Base-by-base conservation (phyloP, 2,113 vertebrate species). In the Romanogobio albipinnatus region DNA sequence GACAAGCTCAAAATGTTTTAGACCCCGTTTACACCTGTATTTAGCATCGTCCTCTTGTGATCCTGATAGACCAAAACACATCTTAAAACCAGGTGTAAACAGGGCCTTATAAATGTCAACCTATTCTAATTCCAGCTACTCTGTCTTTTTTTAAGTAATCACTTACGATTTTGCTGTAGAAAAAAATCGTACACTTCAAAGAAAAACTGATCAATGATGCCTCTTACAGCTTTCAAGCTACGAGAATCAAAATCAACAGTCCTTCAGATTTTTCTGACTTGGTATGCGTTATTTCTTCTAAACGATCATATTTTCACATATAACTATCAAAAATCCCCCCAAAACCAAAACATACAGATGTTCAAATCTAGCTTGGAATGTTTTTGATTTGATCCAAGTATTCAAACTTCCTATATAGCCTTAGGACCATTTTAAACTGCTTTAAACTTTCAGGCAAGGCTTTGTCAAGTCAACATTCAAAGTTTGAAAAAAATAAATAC, bases 131-230 rank as follows among this genome's bases (percentile, higher is more conserved):
- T 64, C 1, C 6, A 62, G 24, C 0, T 62, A 5, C 59, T 5
- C n/a, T 11, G 10, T 29, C 11, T 64, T 29, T 29, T 29, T 29
- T 29, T 29, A 64, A 3, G 2, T 66, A 66, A 17, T 29, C 2
- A 33, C 0, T 13, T 9, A 2, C 0, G 0, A 17, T 8, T 66
- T 66, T 66, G 3, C 6, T 2, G 15, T 17, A 0, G 1, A 17
- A 66, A 17, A 66, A 33, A 33, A 0, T 5, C 11, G 29, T 29
- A 29, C 61, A 62, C 26, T 4, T 66, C 14, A 29, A 66, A 17
- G 26, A 33, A 33, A 1, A 64, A 15, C 62, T 29, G 5, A 29
- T 59, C 58, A 4, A 29, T 64, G 14, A 17, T 5, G 4, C 13
- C 49, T 14, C 3, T 51, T 5, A 51, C 49, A 59, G 8, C 22